phyloP scores from a whole-genome alignment of 2,888 invertebrate species.

The Zhengitettix transpicula region DNA sequence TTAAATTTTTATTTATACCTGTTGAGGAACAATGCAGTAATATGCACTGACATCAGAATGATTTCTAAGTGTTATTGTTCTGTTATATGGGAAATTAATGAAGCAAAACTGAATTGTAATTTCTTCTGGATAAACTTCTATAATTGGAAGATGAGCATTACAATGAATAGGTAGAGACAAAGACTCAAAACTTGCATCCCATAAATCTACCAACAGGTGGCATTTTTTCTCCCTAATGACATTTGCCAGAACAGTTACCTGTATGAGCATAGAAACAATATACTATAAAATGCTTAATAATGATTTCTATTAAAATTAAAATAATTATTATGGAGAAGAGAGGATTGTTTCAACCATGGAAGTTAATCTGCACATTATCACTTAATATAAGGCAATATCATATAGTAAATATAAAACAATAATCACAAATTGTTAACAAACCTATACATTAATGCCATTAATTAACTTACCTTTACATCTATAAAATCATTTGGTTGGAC shows the following conservation, averaged over 20 bases:
- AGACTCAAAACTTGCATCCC: constrained; percentile 37
- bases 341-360: too few relatives aligned
- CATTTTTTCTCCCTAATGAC: constrained; percentile 30
- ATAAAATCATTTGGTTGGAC: constrained; percentile 25
- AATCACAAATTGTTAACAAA: too few relatives aligned
- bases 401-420: too few relatives aligned
- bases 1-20: too few relatives aligned
- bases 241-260: constrained; percentile 40
- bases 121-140: constrained; percentile 31
- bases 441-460: not conserved
- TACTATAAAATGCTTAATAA: too few relatives aligned
- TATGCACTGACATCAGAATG: not conserved
- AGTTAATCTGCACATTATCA: too few relatives aligned
- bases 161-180: constrained; percentile 34
- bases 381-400: too few relatives aligned
- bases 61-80: constrained; percentile 6
- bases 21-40: too few relatives aligned
- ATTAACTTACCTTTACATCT: constrained; percentile 1
- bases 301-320: too few relatives aligned
- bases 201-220: constrained; percentile 34
- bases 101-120: constrained; percentile 40
- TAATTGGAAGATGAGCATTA: constrained; percentile 31
- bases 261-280: constrained; percentile 6
- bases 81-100: constrained; percentile 33
- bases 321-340: too few relatives aligned